Conservation (phyloP, 2,113 vertebrate genomes). For the Halcyon malimbica region DNA sequence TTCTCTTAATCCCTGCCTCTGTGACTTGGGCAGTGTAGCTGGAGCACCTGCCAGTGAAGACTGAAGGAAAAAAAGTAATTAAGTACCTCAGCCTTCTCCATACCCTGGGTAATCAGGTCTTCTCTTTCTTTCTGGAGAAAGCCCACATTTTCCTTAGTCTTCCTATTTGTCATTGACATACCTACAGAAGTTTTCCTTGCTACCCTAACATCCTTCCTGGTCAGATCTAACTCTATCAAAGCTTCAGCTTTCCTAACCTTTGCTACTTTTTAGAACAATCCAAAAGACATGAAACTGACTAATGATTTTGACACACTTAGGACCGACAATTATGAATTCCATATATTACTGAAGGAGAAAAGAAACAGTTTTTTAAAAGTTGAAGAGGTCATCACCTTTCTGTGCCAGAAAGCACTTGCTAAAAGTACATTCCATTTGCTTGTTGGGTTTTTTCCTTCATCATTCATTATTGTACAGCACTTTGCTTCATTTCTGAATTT, state of each 20-base stretch:
- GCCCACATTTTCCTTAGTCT: neutral
- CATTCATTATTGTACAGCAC: neutral
- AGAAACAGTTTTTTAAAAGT: neutral
- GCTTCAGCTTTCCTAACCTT: neutral
- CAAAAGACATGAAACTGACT: neutral
- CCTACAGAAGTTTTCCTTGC: neutral
- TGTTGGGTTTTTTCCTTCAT: neutral
- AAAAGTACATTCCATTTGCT: neutral
- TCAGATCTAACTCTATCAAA: neutral
- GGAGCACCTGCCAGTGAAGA: neutral
- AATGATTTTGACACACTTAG: neutral
- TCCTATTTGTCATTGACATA: neutral
- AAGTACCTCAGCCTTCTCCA: neutral
- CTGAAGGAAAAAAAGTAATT: neutral
- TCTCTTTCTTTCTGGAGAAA: too few relatives aligned
- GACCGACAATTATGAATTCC: neutral
- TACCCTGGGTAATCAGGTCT: neutral
- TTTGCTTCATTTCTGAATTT: slow-evolving; percentile 32
- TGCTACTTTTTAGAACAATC: neutral
- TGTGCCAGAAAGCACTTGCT: neutral
- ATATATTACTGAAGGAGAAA: neutral
- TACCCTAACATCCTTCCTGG: neutral
- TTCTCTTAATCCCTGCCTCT: neutral
- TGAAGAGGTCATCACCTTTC: neutral
- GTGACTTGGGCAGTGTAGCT: too few relatives aligned